Evolutionary conservation across 1,140 invertebrate genomes (phyloP).

Genomic region (Drosophila ohnishii): DNA sequence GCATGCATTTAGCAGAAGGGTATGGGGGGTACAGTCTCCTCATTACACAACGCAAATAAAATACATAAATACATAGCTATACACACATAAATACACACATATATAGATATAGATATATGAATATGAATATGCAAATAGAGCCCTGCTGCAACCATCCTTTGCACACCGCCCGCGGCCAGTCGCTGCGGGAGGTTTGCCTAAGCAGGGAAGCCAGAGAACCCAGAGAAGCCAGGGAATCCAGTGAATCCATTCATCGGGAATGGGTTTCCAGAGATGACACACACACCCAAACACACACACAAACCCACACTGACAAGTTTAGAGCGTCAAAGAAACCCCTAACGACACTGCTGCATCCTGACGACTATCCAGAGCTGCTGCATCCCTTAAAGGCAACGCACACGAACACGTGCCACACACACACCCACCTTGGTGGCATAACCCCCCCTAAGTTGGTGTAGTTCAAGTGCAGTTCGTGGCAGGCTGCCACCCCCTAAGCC

Average conservation of each 20-base stretch:
- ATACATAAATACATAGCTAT: not conserved
- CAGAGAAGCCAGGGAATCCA: not conserved
- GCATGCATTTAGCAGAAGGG: constrained; percentile 1
- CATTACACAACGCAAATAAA: constrained; percentile 60
- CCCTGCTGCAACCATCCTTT: constrained; percentile 22
- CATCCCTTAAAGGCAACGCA: constrained; percentile 67
- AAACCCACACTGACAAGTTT: constrained; percentile 3
- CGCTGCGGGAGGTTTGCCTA: constrained; percentile 57
- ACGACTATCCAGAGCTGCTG: constrained; percentile 30
- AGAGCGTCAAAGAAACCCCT: constrained; percentile 55
- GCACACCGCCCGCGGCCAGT: constrained; percentile 5
- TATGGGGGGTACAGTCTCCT: constrained; percentile 11
- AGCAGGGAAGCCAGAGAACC: constrained; percentile 27
- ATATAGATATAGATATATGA: not conserved
- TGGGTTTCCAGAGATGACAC: constrained; percentile 1
- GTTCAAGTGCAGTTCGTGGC: constrained; percentile 65
- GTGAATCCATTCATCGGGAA: not conserved
- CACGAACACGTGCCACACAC: not conserved
- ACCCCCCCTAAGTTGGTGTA: constrained; percentile 48
- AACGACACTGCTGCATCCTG: constrained; percentile 50
- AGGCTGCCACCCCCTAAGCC: not conserved
- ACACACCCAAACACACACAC: constrained; percentile 1
- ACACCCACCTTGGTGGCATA: not conserved
- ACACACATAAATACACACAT: not conserved
- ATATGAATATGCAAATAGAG: constrained; percentile 76